These are phyloP conservation scores for Sebastes itinus DNA, from an alignment of 2,797 vertebrate genomes.

Conservation along the genomic window DNA sequence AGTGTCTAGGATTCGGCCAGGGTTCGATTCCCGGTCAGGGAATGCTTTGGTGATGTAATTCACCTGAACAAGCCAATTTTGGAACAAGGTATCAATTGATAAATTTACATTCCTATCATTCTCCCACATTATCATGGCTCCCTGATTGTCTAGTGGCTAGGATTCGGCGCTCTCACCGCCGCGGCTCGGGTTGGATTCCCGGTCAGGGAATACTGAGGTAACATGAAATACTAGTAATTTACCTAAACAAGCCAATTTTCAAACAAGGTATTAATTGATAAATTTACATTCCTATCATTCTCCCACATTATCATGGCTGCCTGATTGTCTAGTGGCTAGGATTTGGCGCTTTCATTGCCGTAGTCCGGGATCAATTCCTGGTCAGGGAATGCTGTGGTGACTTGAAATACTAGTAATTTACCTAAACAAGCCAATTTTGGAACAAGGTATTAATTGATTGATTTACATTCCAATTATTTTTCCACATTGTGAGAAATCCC, in stretches of 20 bases:
- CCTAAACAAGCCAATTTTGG: too few relatives aligned
- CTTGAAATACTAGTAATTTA: too few relatives aligned
- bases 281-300: too few relatives aligned
- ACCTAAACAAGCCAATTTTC: too few relatives aligned
- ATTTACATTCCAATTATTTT: too few relatives aligned
- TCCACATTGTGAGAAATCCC: too few relatives aligned
- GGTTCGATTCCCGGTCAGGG: slow-evolving; percentile 83
- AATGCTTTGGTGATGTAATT: slow-evolving; percentile 27
- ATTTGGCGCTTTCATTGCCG: slow-evolving; percentile 80
- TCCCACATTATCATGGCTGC: not conserved
- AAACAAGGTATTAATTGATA: too few relatives aligned
- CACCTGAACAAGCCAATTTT: too few relatives aligned
- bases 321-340: slow-evolving; percentile 86
- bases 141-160: slow-evolving; percentile 86
- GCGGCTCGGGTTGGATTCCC: slow-evolving; percentile 80
- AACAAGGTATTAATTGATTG: too few relatives aligned
- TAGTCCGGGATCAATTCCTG: slow-evolving; percentile 79
- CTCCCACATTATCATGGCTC: not conserved
- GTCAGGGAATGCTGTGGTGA: slow-evolving; percentile 50
- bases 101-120: too few relatives aligned
- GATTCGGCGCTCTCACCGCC: slow-evolving; percentile 81
- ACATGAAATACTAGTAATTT: not conserved
- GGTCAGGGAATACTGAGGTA: slow-evolving; percentile 66
- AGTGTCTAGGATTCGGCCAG: slow-evolving; percentile 84
- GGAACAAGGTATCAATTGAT: too few relatives aligned